These are phyloP conservation scores for Tylochromis polylepis DNA, from an alignment of 2,113 vertebrate species.

Conservation along the genomic window DNA sequence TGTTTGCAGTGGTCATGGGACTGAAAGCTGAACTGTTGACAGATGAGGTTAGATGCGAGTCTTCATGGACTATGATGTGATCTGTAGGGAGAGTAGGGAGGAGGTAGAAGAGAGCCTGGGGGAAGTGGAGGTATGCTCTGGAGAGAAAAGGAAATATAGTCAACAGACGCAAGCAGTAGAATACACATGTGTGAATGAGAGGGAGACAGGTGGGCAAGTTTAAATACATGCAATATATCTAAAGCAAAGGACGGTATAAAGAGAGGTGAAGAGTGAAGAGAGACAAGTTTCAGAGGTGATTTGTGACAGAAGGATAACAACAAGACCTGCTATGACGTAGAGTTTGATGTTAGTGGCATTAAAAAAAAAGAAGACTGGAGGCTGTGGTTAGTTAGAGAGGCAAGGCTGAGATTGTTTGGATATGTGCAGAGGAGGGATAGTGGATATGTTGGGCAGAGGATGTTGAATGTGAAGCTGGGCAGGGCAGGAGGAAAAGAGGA, in stretches of 20 bases:
- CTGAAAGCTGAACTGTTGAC: not conserved
- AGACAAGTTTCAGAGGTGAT: too few relatives aligned
- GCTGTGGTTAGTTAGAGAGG: not conserved
- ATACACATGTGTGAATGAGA: not conserved
- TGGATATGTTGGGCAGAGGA: not conserved
- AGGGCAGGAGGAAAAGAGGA: not conserved
- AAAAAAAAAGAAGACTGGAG: not conserved
- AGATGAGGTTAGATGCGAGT: not conserved
- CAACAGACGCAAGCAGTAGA: not conserved
- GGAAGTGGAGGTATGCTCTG: not conserved
- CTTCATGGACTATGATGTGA: not conserved
- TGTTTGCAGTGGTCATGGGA: not conserved
- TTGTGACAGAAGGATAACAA: not conserved
- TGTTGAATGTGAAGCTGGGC: not conserved
- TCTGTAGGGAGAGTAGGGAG: not conserved
- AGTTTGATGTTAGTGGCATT: not conserved
- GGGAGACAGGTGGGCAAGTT: not conserved
- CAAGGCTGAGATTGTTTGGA: not conserved
- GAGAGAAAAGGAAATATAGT: not conserved
- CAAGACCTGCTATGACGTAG: not conserved
- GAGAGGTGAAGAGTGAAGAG: not conserved
- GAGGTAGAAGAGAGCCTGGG: not conserved
- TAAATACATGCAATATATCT: not conserved
- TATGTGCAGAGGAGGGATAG: not conserved
- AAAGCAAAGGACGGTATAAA: not conserved